These are phyloP conservation scores for Nomia melanderi DNA, from an alignment of 1,140 invertebrate species.

Conservation along the genomic window DNA sequence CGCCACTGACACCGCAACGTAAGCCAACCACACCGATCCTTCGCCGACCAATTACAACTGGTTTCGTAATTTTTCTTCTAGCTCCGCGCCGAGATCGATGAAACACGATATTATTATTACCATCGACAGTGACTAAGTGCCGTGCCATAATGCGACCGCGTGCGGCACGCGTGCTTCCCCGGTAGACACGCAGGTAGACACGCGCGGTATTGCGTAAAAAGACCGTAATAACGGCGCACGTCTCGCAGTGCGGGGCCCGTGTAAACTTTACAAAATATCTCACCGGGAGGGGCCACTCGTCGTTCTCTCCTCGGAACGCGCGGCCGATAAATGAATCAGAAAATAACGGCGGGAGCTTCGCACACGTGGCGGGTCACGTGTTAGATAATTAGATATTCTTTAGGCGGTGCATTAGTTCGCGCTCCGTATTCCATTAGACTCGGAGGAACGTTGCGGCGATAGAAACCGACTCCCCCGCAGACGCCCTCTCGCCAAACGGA, in stretches of 20 bases:
- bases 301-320: slow-evolving; percentile 58
- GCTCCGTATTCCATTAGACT: slow-evolving; percentile 67
- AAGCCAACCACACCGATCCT: too few species aligned
- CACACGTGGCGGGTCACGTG: slow-evolving; percentile 79
- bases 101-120: slow-evolving; percentile 39
- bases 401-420: slow-evolving; percentile 73
- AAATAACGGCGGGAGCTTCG: slow-evolving; percentile 78
- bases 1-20: not conserved
- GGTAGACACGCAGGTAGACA: slow-evolving; percentile 58
- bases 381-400: slow-evolving; percentile 81
- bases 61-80: slow-evolving; percentile 21
- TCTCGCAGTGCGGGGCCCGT: slow-evolving; percentile 73
- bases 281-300: slow-evolving; percentile 69
- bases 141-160: slow-evolving; percentile 44
- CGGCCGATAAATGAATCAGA: slow-evolving; percentile 77
- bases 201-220: slow-evolving; percentile 50
- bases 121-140: slow-evolving; percentile 59
- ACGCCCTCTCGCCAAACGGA: slow-evolving; percentile 13
- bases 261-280: slow-evolving; percentile 80
- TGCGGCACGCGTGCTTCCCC: slow-evolving; percentile 42
- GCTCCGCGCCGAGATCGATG: not conserved
- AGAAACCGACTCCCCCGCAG: not conserved
- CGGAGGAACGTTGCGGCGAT: slow-evolving; percentile 19
- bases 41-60: slow-evolving; percentile 13
- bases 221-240: slow-evolving; percentile 73